Percentiles rank a stretch among this genome's conserved stretches.
Conservation (phyloP, 64 coral and sea anemone species). For the Orbicella faveolata region DNA sequence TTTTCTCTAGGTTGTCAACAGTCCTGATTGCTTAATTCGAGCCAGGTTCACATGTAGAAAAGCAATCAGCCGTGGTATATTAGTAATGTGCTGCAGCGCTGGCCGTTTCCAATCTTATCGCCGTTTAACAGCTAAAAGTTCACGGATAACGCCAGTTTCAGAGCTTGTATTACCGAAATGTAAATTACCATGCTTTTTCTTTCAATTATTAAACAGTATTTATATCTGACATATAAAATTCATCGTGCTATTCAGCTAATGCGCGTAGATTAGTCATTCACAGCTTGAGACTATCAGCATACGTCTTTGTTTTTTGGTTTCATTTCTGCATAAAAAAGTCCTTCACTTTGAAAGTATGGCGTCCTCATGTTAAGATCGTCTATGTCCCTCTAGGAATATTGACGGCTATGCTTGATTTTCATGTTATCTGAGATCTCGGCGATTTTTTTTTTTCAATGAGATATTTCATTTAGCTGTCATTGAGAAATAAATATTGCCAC, state of each 20-base stretch:
- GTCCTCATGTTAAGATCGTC: background rate
- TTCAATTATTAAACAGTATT: constrained; percentile 35
- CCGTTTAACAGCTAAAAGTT: background rate
- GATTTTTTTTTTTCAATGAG: background rate
- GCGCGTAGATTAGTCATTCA: constrained; percentile 33
- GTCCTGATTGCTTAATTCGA: constrained; percentile 15
- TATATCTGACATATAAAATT: constrained; percentile 46
- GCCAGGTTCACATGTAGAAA: constrained; percentile 1
- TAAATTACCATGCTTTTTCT: constrained; percentile 5
- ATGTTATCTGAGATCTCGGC: background rate
- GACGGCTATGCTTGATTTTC: background rate
- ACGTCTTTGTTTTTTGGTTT: background rate
- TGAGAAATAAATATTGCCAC: background rate
- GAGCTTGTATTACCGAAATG: background rate
- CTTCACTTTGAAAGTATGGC: background rate
- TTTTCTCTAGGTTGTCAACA: constrained; percentile 28
- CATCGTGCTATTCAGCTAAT: constrained; percentile 47
- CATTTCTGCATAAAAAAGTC: background rate
- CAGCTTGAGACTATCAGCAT: constrained; percentile 20
- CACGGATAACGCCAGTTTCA: background rate
- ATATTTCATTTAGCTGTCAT: background rate
- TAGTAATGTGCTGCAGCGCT: background rate
- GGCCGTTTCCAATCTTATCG: background rate
- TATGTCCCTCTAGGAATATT: background rate
- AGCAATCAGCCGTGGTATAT: background rate